Evolutionary conservation across 2,113 vertebrate species (phyloP).

Genomic region (Xenopus laevis): DNA sequence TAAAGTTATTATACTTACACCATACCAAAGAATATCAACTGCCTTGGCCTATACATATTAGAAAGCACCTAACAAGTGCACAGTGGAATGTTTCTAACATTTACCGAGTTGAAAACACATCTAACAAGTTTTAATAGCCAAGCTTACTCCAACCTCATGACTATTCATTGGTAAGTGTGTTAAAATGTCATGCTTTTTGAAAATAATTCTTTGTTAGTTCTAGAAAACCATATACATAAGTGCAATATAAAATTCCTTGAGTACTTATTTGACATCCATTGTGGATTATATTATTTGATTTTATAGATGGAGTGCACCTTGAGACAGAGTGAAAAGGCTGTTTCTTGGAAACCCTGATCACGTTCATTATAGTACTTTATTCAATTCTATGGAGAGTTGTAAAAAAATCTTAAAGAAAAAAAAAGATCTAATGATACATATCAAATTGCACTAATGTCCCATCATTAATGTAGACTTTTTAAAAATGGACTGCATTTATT

Average conservation of each 20-base stretch:
- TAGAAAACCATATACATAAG: background rate
- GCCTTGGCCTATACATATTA: no score
- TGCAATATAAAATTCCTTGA: background rate
- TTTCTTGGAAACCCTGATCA: background rate
- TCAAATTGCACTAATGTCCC: background rate
- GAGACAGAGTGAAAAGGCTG: background rate
- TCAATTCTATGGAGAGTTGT: constrained; percentile 1
- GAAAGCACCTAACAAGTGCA: no score
- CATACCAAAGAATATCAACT: no score
- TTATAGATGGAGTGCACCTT: background rate
- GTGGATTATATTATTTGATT: background rate
- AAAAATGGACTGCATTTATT: background rate
- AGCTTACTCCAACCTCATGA: background rate
- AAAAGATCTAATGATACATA: background rate
- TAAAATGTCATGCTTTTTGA: no score
- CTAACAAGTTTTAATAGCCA: background rate
- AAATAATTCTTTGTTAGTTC: background rate
- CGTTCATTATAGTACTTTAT: background rate
- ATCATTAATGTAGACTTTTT: constrained; percentile 8
- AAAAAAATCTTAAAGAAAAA: background rate
- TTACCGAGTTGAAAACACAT: no score
- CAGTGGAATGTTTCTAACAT: no score
- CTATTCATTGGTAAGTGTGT: background rate
- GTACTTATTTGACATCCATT: background rate
- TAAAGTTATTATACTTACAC: no score